phyloP scores from a whole-genome alignment of 1,140 invertebrate species.

The Zaprionus tsacasi region DNA sequence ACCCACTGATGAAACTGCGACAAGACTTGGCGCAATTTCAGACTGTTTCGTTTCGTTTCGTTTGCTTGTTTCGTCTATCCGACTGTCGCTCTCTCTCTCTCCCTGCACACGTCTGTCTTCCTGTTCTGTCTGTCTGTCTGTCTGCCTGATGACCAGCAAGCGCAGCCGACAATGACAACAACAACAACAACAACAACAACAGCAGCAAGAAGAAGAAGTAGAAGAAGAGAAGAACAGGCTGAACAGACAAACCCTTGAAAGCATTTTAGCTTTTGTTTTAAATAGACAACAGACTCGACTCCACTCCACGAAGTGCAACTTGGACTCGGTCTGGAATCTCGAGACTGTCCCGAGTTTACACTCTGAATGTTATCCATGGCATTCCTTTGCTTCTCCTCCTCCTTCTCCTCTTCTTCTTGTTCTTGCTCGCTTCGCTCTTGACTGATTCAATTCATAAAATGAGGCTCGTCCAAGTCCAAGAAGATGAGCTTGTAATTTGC shows the following conservation, averaged over 20 bases:
- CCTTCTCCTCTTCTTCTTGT: neutral
- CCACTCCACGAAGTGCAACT: slow-evolving; percentile 3
- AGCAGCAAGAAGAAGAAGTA: too few species aligned
- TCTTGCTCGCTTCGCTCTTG: slow-evolving; percentile 53
- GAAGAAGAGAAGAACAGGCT: slow-evolving; percentile 26
- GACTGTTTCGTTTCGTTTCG: slow-evolving; percentile 4
- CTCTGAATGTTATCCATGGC: slow-evolving; percentile 30
- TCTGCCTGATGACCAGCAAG: slow-evolving; percentile 58
- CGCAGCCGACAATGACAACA: slow-evolving; percentile 51
- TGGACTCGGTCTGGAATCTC: slow-evolving; percentile 10
- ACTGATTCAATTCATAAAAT: slow-evolving; percentile 81
- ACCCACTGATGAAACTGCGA: slow-evolving; percentile 52
- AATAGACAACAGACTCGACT: slow-evolving; percentile 40
- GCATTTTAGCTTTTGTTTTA: slow-evolving; percentile 65
- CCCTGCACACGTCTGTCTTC: slow-evolving; percentile 21
- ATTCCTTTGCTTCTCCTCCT: slow-evolving; percentile 9
- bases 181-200: slow-evolving; percentile 28
- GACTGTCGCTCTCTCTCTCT: slow-evolving; percentile 1
- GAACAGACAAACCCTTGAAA: slow-evolving; percentile 71
- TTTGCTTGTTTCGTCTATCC: slow-evolving; percentile 9
- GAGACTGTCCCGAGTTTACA: slow-evolving; percentile 20
- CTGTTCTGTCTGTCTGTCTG: slow-evolving; percentile 21
- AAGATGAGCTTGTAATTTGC: slow-evolving; percentile 79
- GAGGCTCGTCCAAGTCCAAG: slow-evolving; percentile 7
- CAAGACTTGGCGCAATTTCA: slow-evolving; percentile 39